These are phyloP conservation scores for Bucorvus abyssinicus DNA, from an alignment of 2,797 vertebrate species.

Conservation along the genomic window DNA sequence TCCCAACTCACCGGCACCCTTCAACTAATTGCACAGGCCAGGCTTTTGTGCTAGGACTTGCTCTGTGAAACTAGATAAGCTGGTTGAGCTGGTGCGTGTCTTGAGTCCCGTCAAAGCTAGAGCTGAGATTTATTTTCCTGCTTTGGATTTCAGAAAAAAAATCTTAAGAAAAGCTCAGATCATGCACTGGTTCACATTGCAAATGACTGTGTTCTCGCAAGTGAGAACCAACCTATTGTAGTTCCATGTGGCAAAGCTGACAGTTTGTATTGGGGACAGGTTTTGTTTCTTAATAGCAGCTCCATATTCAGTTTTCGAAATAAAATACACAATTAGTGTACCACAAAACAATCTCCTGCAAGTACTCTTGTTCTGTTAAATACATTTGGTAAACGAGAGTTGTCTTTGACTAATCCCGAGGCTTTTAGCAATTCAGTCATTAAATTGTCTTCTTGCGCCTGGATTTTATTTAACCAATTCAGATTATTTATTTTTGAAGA, in stretches of 20 bases:
- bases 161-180: neutral
- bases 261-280: neutral
- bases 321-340: neutral
- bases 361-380: neutral
- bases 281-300: neutral
- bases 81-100: neutral
- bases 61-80: neutral
- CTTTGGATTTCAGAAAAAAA: neutral
- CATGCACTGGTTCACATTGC: neutral
- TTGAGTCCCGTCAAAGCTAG: neutral
- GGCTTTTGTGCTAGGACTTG: neutral
- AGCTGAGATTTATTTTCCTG: neutral
- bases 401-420: conserved; percentile 9
- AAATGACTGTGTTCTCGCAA: neutral
- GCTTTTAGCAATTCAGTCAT: conserved; percentile 11
- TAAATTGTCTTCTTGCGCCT: neutral
- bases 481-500: conserved; percentile 45
- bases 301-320: neutral
- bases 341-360: neutral
- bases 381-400: neutral
- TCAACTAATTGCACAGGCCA: neutral
- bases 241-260: neutral
- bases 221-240: neutral
- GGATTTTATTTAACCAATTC: conserved; percentile 38
- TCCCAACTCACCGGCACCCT: neutral